phyloP scores from a whole-genome alignment of 2,113 vertebrate genomes.

The Chinchilla lanigera region DNA sequence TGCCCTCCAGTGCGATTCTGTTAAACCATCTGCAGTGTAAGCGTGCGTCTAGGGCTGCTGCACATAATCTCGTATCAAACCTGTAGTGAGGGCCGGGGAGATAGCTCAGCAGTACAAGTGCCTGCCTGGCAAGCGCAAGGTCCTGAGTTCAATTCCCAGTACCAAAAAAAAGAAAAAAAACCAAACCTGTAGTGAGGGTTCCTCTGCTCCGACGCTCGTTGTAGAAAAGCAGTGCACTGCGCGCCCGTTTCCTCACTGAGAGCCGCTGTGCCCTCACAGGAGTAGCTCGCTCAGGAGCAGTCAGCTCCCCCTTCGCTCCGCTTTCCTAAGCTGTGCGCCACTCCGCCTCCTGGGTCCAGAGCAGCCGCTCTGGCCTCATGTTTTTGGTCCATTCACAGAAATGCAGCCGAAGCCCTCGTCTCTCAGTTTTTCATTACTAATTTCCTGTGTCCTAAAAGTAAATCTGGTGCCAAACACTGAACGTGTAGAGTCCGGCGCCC shows the following conservation, averaged over 20 bases:
- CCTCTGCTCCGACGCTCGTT: neutral
- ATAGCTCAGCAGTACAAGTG: too few relatives aligned
- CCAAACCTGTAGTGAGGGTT: neutral
- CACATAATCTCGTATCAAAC: neutral
- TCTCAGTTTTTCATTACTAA: conserved; percentile 27
- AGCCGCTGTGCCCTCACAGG: neutral
- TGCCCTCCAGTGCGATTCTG: neutral
- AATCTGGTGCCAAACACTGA: neutral
- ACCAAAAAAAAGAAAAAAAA: too few relatives aligned
- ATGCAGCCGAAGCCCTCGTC: conserved; percentile 12
- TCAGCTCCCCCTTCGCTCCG: neutral
- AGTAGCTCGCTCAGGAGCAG: neutral
- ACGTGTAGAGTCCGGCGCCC: neutral
- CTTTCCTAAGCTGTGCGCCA: conserved; percentile 1
- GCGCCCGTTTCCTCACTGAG: neutral
- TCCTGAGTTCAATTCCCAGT: too few relatives aligned
- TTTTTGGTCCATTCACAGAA: conserved; percentile 23
- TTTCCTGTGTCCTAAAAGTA: conserved; percentile 32
- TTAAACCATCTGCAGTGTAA: neutral
- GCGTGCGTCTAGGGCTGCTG: neutral
- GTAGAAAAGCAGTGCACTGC: neutral
- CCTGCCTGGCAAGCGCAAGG: too few relatives aligned
- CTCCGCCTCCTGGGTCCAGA: neutral
- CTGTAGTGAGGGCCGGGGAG: neutral
- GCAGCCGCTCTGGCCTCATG: neutral